Percentiles rank a stretch among this genome's conserved stretches.
Conservation (phyloP, 2,888 invertebrate species). For the Campopleginae sp. region DNA sequence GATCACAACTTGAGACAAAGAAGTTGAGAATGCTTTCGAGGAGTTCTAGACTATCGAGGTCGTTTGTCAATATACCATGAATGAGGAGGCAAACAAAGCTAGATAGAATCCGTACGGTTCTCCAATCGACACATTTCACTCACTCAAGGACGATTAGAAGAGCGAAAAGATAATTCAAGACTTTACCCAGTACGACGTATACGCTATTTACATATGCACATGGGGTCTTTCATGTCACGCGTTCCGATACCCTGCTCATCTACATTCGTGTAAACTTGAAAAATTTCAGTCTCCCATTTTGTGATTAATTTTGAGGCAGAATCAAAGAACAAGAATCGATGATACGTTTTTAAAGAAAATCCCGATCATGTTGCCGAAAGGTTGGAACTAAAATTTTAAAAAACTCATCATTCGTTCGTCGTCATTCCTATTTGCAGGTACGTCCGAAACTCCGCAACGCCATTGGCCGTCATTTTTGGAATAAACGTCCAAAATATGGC, state of each 20-base stretch:
- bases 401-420: too few species aligned
- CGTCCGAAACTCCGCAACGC: too few species aligned
- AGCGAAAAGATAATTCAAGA: slow-evolving; percentile 56
- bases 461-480: too few species aligned
- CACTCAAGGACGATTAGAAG: slow-evolving; percentile 52
- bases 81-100: slow-evolving; percentile 45
- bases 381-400: too few species aligned
- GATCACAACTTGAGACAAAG: slow-evolving; percentile 51
- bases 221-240: not conserved
- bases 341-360: too few species aligned
- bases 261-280: too few species aligned
- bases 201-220: not conserved
- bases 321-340: too few species aligned
- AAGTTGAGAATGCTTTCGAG: slow-evolving; percentile 51
- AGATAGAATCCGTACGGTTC: slow-evolving; percentile 26
- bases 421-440: too few species aligned
- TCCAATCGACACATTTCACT: slow-evolving; percentile 43
- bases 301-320: too few species aligned
- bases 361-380: too few species aligned
- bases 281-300: too few species aligned
- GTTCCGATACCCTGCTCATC: not conserved
- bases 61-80: slow-evolving; percentile 47
- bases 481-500: too few species aligned
- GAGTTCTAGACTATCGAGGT: slow-evolving; percentile 49
- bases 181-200: slow-evolving; percentile 5